These are phyloP conservation scores for Muricea muricata DNA, from an alignment of 92 coral and sea anemone species.

Conservation along the genomic window DNA sequence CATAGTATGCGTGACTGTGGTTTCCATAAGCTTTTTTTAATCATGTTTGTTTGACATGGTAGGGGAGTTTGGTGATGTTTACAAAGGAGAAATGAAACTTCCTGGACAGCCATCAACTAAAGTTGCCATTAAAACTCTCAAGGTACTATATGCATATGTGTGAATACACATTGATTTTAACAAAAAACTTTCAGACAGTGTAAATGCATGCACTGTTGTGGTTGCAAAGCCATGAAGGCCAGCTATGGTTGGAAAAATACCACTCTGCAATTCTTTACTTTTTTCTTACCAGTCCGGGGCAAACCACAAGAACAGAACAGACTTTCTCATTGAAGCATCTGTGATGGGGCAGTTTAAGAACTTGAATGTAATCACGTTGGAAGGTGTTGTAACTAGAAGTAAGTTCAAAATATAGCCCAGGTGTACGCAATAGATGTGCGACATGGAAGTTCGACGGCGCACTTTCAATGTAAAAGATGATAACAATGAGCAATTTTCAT, in stretches of 20 bases:
- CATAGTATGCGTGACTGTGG: too few relatives aligned
- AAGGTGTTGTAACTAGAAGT: constrained; percentile 60
- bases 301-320: constrained; percentile 41
- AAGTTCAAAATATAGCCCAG: background rate
- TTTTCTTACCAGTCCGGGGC: constrained; percentile 31
- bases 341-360: constrained; percentile 62
- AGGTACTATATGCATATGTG: background rate
- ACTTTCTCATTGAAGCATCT: constrained; percentile 55
- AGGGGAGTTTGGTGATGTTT: constrained; percentile 66
- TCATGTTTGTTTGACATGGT: background rate
- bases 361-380: constrained; percentile 49
- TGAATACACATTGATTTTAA: too few relatives aligned
- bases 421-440: too few relatives aligned
- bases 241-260: background rate
- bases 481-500: too few relatives aligned
- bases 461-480: too few relatives aligned
- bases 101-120: constrained; percentile 29
- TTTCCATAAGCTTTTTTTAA: too few relatives aligned
- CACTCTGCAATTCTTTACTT: background rate
- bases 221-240: too few relatives aligned
- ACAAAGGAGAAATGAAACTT: constrained; percentile 40
- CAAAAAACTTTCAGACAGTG: too few relatives aligned
- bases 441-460: too few relatives aligned
- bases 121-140: constrained; percentile 53
- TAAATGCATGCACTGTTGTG: too few relatives aligned